Base-by-base conservation (phyloP, 2,888 invertebrate genomes). In the Drosophila anomelani region DNA sequence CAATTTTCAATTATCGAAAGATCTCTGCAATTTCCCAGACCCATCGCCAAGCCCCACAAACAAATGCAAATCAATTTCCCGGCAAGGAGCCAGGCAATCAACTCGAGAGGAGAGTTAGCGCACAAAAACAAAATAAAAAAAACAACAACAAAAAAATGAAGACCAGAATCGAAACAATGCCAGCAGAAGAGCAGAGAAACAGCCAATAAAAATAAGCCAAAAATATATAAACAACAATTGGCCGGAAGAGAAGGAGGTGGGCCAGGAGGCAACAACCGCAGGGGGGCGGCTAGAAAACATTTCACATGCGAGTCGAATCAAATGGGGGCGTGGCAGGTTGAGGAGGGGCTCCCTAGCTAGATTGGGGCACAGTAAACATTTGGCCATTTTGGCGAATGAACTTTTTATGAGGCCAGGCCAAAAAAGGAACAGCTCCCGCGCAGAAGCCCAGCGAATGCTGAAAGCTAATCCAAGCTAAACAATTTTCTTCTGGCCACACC, bases 191-290 rank as follows among this genome's bases (percentile, higher is more conserved):
- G 34, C 51, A 53, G 36, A 53, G 34, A 72, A 82, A 68, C 64
- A 62, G 76, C 75, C 75, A 81, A 83, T 83, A 81, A 83, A 81
- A 81, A 83, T 79, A 80, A 81, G 79, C 81, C 79, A 81, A 81
- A 83, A 83, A 68, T 79, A 80, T 80, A 81, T 80, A 83, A 83
- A 81, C 83, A 80, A 83, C 68, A 81, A 81, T 80, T 82, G 77
- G 69, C 54, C 69, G 6, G 17, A 20, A 12, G 20, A 43, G 69
- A 7, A 38, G 41, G 6, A 17, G 17, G 7, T 3, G 10, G 12
- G 2, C 71, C 3, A 63, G 64, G 75, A 10, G 51, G 51, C 51
- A 53, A 53, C 44, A 79, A 81, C 79, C 81, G 64, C 83, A 81
- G 62, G 62, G 71, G 43, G 3, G 4, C 4, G 4, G 4, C 61